Evolutionary conservation across 2,113 vertebrate species (phyloP).

Genomic region (Thymallus thymallus): DNA sequence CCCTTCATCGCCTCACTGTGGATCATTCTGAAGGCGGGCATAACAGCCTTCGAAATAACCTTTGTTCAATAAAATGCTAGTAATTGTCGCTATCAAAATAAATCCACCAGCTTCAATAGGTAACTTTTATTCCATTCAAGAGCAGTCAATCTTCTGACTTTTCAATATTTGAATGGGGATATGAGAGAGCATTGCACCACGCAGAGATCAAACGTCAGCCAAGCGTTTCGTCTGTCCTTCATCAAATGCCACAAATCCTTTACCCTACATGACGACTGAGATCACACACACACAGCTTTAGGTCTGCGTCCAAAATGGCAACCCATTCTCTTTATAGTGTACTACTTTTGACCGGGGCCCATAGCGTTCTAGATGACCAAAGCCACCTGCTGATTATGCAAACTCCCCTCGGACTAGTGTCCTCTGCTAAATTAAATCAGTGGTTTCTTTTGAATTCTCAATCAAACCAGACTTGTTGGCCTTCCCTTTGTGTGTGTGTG

Average conservation of each 20-base stretch:
- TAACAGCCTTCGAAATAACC: background rate
- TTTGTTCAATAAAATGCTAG: background rate
- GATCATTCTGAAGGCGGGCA: background rate
- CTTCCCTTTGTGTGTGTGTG: background rate
- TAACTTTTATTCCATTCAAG: background rate
- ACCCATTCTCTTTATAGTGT: too few relatives aligned
- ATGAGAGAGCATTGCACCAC: background rate
- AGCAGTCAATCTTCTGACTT: background rate
- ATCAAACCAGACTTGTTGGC: background rate
- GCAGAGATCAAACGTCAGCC: constrained; percentile 14
- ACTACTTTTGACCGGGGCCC: background rate
- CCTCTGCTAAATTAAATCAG: constrained; percentile 34
- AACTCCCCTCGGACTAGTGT: constrained; percentile 27
- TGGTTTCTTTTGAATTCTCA: background rate
- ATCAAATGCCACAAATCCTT: constrained; percentile 32
- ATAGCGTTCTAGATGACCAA: constrained; percentile 33
- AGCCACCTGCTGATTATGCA: constrained; percentile 30
- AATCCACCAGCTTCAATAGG: background rate
- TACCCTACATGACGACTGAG: constrained; percentile 6
- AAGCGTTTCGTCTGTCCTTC: constrained; percentile 13
- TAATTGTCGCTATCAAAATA: background rate
- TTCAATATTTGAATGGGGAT: constrained; percentile 12
- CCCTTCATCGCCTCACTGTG: background rate
- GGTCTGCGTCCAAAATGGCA: too few relatives aligned
- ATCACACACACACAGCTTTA: background rate